These are phyloP conservation scores for Tromatobia lineatoria DNA, from an alignment of 2,888 invertebrate species.

Conservation along the genomic window DNA sequence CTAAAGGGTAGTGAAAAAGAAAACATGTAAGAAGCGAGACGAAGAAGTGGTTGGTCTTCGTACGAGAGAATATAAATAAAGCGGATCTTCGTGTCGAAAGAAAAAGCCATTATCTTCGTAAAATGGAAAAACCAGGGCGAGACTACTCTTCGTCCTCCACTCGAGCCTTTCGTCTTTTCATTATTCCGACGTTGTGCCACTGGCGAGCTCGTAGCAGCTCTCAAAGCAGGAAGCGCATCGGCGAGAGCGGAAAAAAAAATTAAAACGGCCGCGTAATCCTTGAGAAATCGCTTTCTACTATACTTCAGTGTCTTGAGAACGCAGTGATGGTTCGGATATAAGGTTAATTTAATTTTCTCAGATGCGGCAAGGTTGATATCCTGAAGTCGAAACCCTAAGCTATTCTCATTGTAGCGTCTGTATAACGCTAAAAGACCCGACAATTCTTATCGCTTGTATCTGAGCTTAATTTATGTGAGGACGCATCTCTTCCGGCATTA, in stretches of 20 bases:
- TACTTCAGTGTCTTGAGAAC: slow-evolving; percentile 26
- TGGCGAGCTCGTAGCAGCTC: slow-evolving; percentile 17
- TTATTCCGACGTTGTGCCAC: slow-evolving; percentile 36
- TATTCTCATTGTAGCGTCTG: background rate
- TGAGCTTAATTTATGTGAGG: background rate
- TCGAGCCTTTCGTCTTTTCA: slow-evolving; percentile 50
- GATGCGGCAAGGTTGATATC: slow-evolving; percentile 13
- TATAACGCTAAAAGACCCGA: slow-evolving; percentile 1
- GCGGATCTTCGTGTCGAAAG: slow-evolving; percentile 65
- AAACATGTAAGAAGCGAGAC: slow-evolving; percentile 30
- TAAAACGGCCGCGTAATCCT: slow-evolving; percentile 34
- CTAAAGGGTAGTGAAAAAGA: slow-evolving; percentile 30
- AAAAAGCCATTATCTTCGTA: slow-evolving; percentile 67
- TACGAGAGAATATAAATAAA: slow-evolving; percentile 66
- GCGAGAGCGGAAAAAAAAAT: slow-evolving; percentile 11
- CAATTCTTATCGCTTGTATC: slow-evolving; percentile 7
- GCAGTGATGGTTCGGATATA: slow-evolving; percentile 31
- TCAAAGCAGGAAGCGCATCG: slow-evolving; percentile 34
- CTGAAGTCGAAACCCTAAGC: background rate
- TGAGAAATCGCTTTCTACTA: slow-evolving; percentile 53
- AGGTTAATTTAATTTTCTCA: slow-evolving; percentile 54
- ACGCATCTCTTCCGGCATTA: slow-evolving; percentile 15
- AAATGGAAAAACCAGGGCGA: slow-evolving; percentile 60
- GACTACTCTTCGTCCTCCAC: slow-evolving; percentile 33
- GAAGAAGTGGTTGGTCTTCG: slow-evolving; percentile 50